These are phyloP conservation scores for Odontomyia ornata DNA, from an alignment of 2,888 invertebrate species.

Conservation along the genomic window DNA sequence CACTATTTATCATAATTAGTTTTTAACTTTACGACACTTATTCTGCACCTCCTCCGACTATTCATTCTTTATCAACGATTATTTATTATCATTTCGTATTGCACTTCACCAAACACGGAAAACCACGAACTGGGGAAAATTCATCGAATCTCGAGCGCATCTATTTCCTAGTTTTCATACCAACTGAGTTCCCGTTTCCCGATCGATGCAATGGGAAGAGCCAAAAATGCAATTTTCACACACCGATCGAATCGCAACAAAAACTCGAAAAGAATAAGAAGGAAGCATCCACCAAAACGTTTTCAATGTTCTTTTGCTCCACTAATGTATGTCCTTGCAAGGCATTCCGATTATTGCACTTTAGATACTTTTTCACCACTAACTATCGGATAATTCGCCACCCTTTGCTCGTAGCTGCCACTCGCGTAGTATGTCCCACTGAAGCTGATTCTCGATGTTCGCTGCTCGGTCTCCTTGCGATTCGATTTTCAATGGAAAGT, in stretches of 20 bases:
- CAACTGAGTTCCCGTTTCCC: neutral
- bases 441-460: neutral
- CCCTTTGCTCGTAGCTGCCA: neutral
- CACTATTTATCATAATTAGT: neutral
- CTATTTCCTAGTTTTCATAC: neutral
- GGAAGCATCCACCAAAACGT: neutral
- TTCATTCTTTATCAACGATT: neutral
- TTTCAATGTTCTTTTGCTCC: neutral
- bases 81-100: neutral
- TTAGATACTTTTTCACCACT: neutral
- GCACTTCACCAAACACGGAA: neutral
- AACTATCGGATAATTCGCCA: constrained; percentile 18
- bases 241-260: neutral
- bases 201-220: neutral
- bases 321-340: constrained; percentile 8
- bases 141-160: neutral
- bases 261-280: neutral
- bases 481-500: constrained; percentile 8
- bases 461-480: neutral
- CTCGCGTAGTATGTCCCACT: too few relatives aligned
- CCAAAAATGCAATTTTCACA: neutral
- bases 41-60: neutral
- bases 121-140: neutral
- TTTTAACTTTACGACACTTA: neutral
- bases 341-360: neutral